Evolutionary conservation across 1,140 invertebrate species (phyloP), one percentile per base, ranked within the genome.

Genomic region (Alviniconcha marisindica): DNA sequence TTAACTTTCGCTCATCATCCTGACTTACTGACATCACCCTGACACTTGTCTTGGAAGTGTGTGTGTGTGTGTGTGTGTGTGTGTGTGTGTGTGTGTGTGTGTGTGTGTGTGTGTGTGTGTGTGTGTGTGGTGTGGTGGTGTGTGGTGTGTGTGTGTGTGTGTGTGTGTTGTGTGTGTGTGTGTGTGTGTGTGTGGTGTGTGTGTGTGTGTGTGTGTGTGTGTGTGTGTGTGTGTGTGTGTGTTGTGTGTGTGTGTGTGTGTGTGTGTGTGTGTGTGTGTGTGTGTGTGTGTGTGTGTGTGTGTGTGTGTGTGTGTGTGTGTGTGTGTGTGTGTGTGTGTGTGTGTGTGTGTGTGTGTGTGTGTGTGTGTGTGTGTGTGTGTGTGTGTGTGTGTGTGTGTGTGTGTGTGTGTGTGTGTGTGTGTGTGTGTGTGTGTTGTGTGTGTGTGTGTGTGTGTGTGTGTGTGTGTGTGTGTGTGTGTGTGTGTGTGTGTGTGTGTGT

Each of bases 41-140:
- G 21, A 7, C 10, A 51, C 21, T 51, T 51, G 48, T 21, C 48
- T 51, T 51, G 7, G 7, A 7, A 51, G 21, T 12, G 48, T 60
- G n/a, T 60, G 56, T 60, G 18, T 60, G 15, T 60, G 18, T 60
- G 15, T 60, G 56, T 60, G 56, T 60, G 56, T 60, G 56, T 60
- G 56, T 60, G 56, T 60, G 56, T 60, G 56, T 60, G 56, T 60
- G 56, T 60, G 56, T 60, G 56, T 60, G 56, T 60, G 56, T 60
- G 56, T 5, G 56, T 60, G 56, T 5, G 1, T 60, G 56, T 5
- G 56, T 60, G 56, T 5, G 56, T 60, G 56, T 5, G 56, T 60
- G 56, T 5, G 56, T 60, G 1, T 5, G 56, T 60, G 56, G 56
- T 4, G 56, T 60, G 56, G 0, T 0, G 21, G 56, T 4, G 56